phyloP scores from a whole-genome alignment of 1,140 invertebrate species.

The Mya arenaria region DNA sequence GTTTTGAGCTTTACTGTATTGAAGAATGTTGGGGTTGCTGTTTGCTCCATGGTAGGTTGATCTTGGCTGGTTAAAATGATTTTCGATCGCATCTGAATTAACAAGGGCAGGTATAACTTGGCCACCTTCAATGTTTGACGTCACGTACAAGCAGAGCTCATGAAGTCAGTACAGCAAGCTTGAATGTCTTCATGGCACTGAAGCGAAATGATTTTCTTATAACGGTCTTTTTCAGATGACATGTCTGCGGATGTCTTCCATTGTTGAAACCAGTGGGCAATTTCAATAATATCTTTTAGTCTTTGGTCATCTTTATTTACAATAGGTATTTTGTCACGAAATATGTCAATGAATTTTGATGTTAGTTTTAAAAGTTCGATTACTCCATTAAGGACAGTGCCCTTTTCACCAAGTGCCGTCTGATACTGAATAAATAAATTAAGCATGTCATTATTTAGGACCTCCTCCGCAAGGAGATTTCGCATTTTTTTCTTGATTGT shows the following conservation, averaged over 20 bases:
- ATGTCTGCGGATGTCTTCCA: conserved; percentile 5
- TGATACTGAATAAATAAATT: conserved; percentile 34
- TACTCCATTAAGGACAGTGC: not conserved
- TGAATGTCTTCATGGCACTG: no score
- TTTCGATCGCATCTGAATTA: no score
- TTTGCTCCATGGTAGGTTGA: not conserved
- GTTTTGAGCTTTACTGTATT: conserved; percentile 20
- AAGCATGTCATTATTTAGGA: conserved; percentile 36
- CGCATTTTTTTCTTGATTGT: conserved; percentile 33
- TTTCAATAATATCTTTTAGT: not conserved
- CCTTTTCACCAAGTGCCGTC: not conserved
- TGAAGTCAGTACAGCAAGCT: no score
- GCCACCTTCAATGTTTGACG: no score
- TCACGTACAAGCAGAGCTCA: no score
- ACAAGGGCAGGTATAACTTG: no score
- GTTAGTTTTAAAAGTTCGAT: no score
- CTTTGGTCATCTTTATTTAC: not conserved
- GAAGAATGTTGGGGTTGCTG: conserved; percentile 5
- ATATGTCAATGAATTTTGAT: no score
- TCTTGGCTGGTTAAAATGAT: not conserved
- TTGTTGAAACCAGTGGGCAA: conserved; percentile 1
- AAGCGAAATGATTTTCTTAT: no score
- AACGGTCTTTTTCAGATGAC: no score
- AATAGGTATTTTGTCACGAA: no score
- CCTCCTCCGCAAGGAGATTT: conserved; percentile 51